These are phyloP conservation scores for Gibbula magus DNA, from an alignment of 2,888 invertebrate species.

Conservation along the genomic window DNA sequence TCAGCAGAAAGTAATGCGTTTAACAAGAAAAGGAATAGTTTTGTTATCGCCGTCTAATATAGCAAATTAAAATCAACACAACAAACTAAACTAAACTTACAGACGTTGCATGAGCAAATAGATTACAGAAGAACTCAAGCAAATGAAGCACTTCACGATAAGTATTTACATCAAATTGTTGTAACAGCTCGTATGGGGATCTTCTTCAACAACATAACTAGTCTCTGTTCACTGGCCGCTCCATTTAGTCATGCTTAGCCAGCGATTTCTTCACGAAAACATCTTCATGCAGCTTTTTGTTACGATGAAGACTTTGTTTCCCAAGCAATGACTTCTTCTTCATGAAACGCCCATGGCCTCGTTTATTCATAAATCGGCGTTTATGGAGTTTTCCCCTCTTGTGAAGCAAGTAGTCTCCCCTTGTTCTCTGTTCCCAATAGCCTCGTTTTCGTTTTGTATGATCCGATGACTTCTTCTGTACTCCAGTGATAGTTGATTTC, in stretches of 20 bases:
- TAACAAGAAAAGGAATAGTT: no score
- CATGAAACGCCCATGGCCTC: background rate
- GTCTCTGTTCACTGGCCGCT: no score
- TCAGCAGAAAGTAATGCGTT: no score
- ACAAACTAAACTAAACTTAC: no score
- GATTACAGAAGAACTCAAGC: no score
- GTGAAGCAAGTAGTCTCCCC: background rate
- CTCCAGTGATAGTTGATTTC: background rate
- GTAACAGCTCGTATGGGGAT: no score
- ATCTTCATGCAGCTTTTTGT: background rate
- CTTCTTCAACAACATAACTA: no score
- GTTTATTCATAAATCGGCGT: background rate
- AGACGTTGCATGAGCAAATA: no score
- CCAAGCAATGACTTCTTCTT: background rate
- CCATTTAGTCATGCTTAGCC: background rate
- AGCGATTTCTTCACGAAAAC: background rate
- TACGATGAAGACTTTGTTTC: background rate
- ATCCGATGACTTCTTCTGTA: background rate
- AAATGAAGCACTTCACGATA: no score
- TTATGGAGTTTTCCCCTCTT: background rate
- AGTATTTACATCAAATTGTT: no score
- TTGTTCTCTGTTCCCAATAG: slow-evolving; percentile 14
- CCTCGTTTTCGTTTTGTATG: slow-evolving; percentile 6
- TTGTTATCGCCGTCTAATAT: no score
- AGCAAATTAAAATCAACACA: no score